Base-by-base conservation (phyloP, 2,888 invertebrate genomes). In the Xestia c-nigrum region DNA sequence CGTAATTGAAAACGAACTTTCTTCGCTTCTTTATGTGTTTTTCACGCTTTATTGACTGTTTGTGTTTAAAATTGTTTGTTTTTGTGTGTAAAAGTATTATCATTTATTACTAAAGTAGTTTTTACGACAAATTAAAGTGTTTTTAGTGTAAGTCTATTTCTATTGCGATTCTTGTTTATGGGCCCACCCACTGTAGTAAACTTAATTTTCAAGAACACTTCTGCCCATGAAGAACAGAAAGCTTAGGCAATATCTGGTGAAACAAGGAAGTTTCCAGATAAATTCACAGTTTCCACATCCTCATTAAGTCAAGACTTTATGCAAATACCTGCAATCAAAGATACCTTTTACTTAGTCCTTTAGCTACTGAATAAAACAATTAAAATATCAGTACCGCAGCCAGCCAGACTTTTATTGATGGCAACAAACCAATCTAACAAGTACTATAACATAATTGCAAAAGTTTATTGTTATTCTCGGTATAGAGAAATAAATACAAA, bases 401-500 rank as follows among this genome's bases (percentile, higher is more conserved):
- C 81, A 46, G 59, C 63, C 21, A 61, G 78, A 71, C 52, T 80
- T 85, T 86, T 85, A 87, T 88, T 83, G 85, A 69, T 50, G 75
- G 73, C 77, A 74, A 83, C 87, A 84, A 84, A 80, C 84, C 77
- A 31, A 55, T 55, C 76, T 78, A 87, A 87, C 85, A 81, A 86
- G 80, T 84, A 77, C 84, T 81, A 88, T 90, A 93, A 91, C 91
- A 92, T 93, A 92, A 94, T 94, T 93, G 93, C 93, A 90, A 90
- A 88, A 80, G 92, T 93, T 94, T 94, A 90, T 88, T 79, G 79
- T 78, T 89, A 80, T 90, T 95, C 95, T 92, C 83, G 85, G 94
- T 95, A 95, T 91, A 89, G 87, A 81, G 87, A 87, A 89, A 92
- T 91, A 90, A 90, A 93, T 92, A 93, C 93, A 92, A 87, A 92